These are phyloP conservation scores for Notolepis coatsorum DNA, from an alignment of 2,797 vertebrate genomes.

Conservation along the genomic window DNA sequence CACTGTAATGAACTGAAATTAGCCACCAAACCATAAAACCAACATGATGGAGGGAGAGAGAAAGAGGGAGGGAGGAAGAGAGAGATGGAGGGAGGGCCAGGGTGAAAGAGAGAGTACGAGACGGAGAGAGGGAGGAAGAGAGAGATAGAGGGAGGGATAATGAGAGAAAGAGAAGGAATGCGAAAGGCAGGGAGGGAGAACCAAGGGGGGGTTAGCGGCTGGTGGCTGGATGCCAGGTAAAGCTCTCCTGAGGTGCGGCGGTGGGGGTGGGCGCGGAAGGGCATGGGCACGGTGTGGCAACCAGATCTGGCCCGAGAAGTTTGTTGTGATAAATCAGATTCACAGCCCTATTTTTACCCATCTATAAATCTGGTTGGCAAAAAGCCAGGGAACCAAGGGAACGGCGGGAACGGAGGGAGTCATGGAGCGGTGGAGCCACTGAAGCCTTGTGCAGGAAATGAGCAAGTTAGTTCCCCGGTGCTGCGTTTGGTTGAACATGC, in stretches of 20 bases:
- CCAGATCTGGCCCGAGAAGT: constrained; percentile 63
- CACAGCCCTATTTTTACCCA: constrained; percentile 72
- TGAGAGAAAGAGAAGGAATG: background rate
- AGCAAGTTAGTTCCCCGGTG: constrained; percentile 55
- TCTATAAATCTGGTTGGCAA: constrained; percentile 71
- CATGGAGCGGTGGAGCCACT: no score
- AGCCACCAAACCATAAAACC: no score
- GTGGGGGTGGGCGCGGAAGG: no score
- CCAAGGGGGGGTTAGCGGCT: constrained; percentile 13
- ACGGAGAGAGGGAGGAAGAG: background rate
- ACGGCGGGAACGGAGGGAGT: constrained; percentile 28
- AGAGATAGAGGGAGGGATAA: background rate
- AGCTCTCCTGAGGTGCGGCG: constrained; percentile 62
- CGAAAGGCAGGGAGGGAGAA: constrained; percentile 24
- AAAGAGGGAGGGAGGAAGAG: background rate
- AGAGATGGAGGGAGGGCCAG: background rate
- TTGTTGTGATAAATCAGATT: constrained; percentile 78
- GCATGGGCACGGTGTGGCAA: constrained; percentile 53
- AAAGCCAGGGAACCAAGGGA: constrained; percentile 19
- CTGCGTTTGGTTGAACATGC: constrained; percentile 55
- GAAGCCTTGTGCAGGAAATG: constrained; percentile 56
- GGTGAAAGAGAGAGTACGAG: no score
- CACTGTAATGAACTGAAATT: no score
- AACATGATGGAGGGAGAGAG: background rate
- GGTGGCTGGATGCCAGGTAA: constrained; percentile 65